Conservation (phyloP, 2,113 vertebrate species). For the Sapayoa aenigma region DNA sequence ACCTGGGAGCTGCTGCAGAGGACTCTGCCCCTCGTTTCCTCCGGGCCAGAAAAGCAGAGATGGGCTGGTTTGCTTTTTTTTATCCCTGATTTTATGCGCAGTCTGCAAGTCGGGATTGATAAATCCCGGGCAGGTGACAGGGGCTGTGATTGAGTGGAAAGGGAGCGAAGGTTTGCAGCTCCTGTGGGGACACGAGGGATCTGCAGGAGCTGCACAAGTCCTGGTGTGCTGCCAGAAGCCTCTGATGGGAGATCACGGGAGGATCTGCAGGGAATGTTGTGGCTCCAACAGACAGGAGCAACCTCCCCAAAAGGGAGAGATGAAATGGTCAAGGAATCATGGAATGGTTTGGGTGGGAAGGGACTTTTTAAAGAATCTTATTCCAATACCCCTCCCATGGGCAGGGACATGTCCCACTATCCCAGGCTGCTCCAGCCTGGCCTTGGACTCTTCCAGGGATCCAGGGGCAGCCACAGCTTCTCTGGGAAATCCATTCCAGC, state of each 20-base stretch:
- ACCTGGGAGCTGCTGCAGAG: neutral
- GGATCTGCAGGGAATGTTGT: too few species aligned
- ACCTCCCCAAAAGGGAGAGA: too few species aligned
- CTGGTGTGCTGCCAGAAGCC: fast-evolving
- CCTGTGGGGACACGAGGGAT: neutral
- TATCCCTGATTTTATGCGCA: neutral
- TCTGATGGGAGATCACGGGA: neutral
- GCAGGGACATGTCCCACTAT: neutral
- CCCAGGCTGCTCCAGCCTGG: neutral
- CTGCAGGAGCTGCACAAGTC: neutral
- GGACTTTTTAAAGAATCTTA: neutral
- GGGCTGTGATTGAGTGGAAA: neutral
- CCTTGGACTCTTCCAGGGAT: neutral
- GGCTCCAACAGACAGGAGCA: too few species aligned
- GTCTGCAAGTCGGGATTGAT: neutral
- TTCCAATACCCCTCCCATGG: neutral
- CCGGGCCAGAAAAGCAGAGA: neutral
- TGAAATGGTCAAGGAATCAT: too few species aligned
- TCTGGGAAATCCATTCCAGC: too few species aligned
- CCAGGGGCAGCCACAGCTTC: too few species aligned
- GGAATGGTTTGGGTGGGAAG: neutral
- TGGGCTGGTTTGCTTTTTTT: fast-evolving
- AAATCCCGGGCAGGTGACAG: neutral
- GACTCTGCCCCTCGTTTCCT: neutral
- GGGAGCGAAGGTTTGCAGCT: neutral